phyloP scores from a whole-genome alignment of 2,888 invertebrate genomes.

The Drosophila pegasa region DNA sequence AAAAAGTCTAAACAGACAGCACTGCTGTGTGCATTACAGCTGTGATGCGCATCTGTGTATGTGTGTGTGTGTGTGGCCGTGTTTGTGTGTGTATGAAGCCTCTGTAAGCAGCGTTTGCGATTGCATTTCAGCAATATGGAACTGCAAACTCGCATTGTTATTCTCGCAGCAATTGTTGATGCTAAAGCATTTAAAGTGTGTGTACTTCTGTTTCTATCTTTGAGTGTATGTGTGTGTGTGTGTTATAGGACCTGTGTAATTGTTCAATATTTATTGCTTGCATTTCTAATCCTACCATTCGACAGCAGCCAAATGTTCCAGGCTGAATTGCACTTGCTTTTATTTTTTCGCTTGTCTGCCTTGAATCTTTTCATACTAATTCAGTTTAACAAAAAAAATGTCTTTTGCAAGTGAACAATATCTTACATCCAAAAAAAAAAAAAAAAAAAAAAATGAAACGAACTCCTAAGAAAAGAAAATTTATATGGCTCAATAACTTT shows the following conservation, averaged over 20 bases:
- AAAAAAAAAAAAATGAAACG: too few species aligned
- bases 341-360: constrained; percentile 3
- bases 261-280: constrained; percentile 71
- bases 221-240: background rate
- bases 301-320: constrained; percentile 30
- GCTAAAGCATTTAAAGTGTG: constrained; percentile 27
- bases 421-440: too few species aligned
- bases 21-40: constrained; percentile 12
- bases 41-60: background rate
- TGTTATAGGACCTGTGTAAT: constrained; percentile 32
- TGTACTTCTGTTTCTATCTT: background rate
- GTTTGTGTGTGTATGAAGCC: constrained; percentile 35
- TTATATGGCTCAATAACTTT: too few species aligned
- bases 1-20: background rate
- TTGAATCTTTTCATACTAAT: background rate
- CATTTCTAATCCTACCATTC: constrained; percentile 45
- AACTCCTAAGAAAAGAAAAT: too few species aligned
- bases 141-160: constrained; percentile 61
- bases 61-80: constrained; percentile 9
- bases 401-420: too few species aligned
- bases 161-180: constrained; percentile 35
- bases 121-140: constrained; percentile 65
- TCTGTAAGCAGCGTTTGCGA: constrained; percentile 53
- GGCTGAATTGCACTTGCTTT: background rate
- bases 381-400: background rate